Percentiles rank a stretch among this genome's conserved stretches.
phyloP scores from a whole-genome alignment of 2,797 vertebrate species.

The Phataginus tetradactyla region DNA sequence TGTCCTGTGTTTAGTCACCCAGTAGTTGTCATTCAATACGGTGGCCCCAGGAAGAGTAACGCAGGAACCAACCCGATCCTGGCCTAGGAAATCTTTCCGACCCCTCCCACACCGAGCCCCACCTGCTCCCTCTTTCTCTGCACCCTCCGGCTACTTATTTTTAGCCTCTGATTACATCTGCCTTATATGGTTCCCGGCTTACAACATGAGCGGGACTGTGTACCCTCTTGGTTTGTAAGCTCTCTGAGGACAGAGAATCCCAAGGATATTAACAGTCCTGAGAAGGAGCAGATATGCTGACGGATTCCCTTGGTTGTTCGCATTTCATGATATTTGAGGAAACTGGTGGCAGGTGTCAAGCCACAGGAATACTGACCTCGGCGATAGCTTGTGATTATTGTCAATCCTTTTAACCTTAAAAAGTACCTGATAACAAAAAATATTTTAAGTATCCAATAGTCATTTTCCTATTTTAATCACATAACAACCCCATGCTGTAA shows the following conservation, averaged over 20 bases:
- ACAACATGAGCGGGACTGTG: background rate
- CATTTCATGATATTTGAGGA: constrained; percentile 45
- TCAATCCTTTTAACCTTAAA: constrained; percentile 36
- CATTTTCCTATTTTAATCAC: constrained; percentile 2
- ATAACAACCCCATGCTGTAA: background rate
- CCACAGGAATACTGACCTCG: background rate
- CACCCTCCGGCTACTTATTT: constrained; percentile 53
- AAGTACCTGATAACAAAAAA: constrained; percentile 50
- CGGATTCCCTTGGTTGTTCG: background rate
- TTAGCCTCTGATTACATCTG: constrained; percentile 63
- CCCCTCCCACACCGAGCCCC: background rate
- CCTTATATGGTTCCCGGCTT: constrained; percentile 64
- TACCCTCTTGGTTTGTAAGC: constrained; percentile 45
- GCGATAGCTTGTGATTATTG: background rate
- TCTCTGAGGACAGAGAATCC: constrained; percentile 76
- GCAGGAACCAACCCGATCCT: background rate
- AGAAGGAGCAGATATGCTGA: background rate
- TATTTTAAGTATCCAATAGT: constrained; percentile 15
- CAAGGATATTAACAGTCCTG: constrained; percentile 50
- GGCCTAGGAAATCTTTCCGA: background rate
- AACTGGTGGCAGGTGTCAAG: constrained; percentile 10
- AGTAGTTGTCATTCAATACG: background rate
- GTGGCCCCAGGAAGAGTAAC: background rate
- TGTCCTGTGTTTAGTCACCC: background rate
- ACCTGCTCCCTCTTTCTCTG: background rate